Percentiles rank a stretch among this genome's conserved stretches.
These are phyloP conservation scores for Drosophila yooni DNA, from an alignment of 2,888 invertebrate species.

Conservation along the genomic window DNA sequence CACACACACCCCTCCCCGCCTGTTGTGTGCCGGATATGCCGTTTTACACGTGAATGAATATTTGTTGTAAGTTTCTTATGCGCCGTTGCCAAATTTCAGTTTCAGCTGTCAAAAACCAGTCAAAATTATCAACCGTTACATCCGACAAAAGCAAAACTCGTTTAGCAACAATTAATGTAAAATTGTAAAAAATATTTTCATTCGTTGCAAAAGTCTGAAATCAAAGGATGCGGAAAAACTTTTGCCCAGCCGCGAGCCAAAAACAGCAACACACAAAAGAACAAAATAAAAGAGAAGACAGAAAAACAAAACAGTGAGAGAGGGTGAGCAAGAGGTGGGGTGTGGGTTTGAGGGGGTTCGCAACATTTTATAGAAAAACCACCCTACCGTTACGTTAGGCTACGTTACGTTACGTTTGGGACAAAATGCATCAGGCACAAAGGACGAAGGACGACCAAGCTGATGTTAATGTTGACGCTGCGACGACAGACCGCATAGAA, in stretches of 20 bases:
- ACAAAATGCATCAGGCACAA: slow-evolving; percentile 52
- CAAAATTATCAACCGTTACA: slow-evolving; percentile 51
- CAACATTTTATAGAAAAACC: slow-evolving; percentile 50
- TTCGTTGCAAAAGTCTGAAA: slow-evolving; percentile 55
- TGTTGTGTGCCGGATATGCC: slow-evolving; percentile 74
- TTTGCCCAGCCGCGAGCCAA: slow-evolving; percentile 43
- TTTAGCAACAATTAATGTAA: slow-evolving; percentile 69
- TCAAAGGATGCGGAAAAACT: slow-evolving; percentile 50
- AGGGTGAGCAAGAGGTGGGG: background rate
- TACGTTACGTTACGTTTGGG: slow-evolving; percentile 12
- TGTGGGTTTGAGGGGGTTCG: background rate
- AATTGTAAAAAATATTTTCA: slow-evolving; percentile 38
- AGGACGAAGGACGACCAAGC: slow-evolving; percentile 39
- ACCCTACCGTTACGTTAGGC: slow-evolving; percentile 32
- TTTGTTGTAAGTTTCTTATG: slow-evolving; percentile 43
- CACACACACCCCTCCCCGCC: background rate
- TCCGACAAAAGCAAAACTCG: slow-evolving; percentile 35
- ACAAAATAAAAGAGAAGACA: slow-evolving; percentile 27
- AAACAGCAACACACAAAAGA: slow-evolving; percentile 33
- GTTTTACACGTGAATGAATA: slow-evolving; percentile 81
- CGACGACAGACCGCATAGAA: slow-evolving; percentile 53
- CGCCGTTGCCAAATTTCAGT: slow-evolving; percentile 61
- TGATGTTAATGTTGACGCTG: slow-evolving; percentile 57
- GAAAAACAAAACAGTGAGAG: slow-evolving; percentile 5
- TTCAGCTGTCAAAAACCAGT: slow-evolving; percentile 40